Percentiles rank a stretch among this genome's conserved stretches.
These are phyloP conservation scores for Pristionchus maxplancki DNA, from an alignment of 2,888 invertebrate genomes.

Conservation along the genomic window DNA sequence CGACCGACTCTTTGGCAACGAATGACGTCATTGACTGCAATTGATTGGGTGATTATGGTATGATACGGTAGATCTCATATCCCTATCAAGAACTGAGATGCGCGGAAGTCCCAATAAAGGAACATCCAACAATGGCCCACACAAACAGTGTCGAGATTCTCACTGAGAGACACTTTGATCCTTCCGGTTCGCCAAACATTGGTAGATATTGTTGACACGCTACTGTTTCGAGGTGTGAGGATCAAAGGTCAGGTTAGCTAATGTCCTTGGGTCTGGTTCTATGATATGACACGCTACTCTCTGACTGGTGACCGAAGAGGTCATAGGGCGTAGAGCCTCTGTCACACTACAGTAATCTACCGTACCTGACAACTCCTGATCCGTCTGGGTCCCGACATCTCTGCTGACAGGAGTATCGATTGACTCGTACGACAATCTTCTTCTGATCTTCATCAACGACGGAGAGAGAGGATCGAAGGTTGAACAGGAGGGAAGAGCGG, in stretches of 20 bases:
- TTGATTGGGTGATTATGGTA: background rate
- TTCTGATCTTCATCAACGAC: background rate
- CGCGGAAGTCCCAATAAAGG: background rate
- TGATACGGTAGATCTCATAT: background rate
- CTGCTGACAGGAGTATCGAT: background rate
- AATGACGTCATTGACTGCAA: slow-evolving; percentile 26
- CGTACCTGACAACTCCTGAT: background rate
- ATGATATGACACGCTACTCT: background rate
- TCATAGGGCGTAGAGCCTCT: too few relatives aligned
- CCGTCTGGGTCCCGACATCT: slow-evolving; percentile 27
- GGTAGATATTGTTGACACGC: slow-evolving; percentile 12
- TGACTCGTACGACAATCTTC: slow-evolving; percentile 10
- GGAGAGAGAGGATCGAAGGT: slow-evolving; percentile 7
- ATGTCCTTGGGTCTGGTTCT: background rate
- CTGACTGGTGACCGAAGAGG: too few relatives aligned
- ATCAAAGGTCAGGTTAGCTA: slow-evolving; percentile 1
- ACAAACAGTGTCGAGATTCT: slow-evolving; percentile 42
- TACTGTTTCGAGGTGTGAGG: background rate
- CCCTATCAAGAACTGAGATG: background rate
- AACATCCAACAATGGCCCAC: background rate
- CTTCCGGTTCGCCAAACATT: slow-evolving; percentile 19
- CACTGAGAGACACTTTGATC: slow-evolving; percentile 10
- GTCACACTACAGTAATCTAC: background rate
- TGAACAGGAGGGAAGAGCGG: slow-evolving; percentile 6
- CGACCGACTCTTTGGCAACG: background rate